phyloP scores from a whole-genome alignment of 2,113 vertebrate genomes.

The Cyprinodon variegatus region DNA sequence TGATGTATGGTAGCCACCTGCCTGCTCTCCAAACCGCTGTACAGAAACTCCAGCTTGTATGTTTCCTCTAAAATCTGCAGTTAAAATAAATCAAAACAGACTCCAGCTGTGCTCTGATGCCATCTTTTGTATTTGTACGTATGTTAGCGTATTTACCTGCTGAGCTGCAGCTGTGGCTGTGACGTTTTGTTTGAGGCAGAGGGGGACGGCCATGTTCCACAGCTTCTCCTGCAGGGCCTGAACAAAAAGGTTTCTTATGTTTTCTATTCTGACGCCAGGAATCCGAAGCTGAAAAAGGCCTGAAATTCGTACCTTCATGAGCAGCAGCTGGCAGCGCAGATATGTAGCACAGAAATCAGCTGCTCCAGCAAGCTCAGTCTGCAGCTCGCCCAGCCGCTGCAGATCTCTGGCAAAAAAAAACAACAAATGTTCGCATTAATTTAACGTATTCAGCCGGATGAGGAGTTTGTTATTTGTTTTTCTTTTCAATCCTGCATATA shows the following conservation, averaged over 20 bases:
- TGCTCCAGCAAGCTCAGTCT: constrained; percentile 91
- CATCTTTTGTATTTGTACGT: neutral
- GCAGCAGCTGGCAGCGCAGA: constrained; percentile 92
- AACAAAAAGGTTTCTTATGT: neutral
- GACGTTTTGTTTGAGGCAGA: constrained; percentile 92
- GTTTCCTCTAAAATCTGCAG: constrained; percentile 93
- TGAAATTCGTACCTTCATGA: constrained; percentile 85
- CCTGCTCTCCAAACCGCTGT: constrained; percentile 89
- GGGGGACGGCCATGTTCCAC: constrained; percentile 92
- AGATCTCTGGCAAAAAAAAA: constrained; percentile 82
- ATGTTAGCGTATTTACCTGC: constrained; percentile 78
- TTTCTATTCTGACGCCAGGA: neutral
- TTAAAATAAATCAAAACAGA: neutral
- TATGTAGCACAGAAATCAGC: constrained; percentile 96
- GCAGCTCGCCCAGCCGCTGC: constrained; percentile 92
- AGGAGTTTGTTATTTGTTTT: too few species aligned
- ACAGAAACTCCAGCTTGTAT: constrained; percentile 97
- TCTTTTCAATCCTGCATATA: too few species aligned
- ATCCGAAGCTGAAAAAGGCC: too few species aligned
- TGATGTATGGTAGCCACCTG: constrained; percentile 94
- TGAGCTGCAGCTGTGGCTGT: constrained; percentile 88
- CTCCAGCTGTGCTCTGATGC: neutral
- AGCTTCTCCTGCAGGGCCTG: constrained; percentile 96
- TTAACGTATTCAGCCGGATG: too few species aligned
- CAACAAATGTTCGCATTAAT: neutral